Percentiles rank a stretch among this genome's conserved stretches.
Evolutionary conservation across 2,797 vertebrate species (phyloP).

Genomic region (Argyrosomus regius): DNA sequence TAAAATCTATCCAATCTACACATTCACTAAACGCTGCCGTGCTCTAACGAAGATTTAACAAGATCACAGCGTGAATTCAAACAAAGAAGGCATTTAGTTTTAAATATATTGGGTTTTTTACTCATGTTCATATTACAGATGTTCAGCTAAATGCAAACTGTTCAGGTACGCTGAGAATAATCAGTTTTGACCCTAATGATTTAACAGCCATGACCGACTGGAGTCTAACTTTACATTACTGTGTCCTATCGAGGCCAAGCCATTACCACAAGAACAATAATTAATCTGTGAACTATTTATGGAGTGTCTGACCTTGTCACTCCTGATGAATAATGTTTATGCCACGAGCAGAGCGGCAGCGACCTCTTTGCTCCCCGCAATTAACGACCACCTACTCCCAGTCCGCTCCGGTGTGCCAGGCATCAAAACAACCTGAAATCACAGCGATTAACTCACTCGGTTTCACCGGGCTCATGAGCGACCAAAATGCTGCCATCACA

Average conservation of each 20-base stretch:
- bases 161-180: neutral
- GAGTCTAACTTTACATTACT: constrained; percentile 25
- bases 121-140: neutral
- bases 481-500: constrained; percentile 62
- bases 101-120: neutral
- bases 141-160: neutral
- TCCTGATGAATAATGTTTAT: constrained; percentile 66
- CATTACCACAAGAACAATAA: constrained; percentile 47
- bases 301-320: constrained; percentile 59
- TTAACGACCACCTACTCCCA: constrained; percentile 57
- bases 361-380: constrained; percentile 56
- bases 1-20: neutral
- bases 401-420: constrained; percentile 38
- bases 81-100: neutral
- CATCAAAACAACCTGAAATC: constrained; percentile 71
- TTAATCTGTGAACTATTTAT: constrained; percentile 53
- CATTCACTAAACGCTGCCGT: neutral
- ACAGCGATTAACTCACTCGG: constrained; percentile 49
- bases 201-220: constrained; percentile 6
- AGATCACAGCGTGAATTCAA: neutral
- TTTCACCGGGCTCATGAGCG: constrained; percentile 9
- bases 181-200: neutral
- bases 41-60: neutral
- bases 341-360: constrained; percentile 32
- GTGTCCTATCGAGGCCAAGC: neutral